These are phyloP conservation scores for Harpagifer antarcticus DNA, from an alignment of 2,797 vertebrate species.

Conservation along the genomic window DNA sequence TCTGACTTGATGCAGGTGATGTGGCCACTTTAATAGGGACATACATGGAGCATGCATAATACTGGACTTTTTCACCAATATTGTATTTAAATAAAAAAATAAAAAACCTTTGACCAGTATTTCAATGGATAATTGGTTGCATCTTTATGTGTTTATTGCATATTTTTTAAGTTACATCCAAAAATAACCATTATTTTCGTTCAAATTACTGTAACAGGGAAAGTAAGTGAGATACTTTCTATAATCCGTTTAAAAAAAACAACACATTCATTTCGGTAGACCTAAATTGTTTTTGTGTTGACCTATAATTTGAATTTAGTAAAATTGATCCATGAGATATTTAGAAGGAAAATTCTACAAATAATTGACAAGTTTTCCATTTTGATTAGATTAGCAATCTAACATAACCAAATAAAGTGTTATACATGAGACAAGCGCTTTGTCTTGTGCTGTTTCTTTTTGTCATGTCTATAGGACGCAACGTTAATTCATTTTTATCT, in stretches of 20 bases:
- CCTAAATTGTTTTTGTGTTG: conserved; percentile 17
- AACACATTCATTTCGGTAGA: background rate
- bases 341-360: conserved; percentile 21
- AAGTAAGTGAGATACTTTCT: background rate
- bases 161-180: background rate
- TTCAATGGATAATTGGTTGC: background rate
- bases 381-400: conserved; percentile 20
- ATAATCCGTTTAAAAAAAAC: background rate
- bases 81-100: background rate
- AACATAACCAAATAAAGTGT: conserved; percentile 44
- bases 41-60: background rate
- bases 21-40: background rate
- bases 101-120: background rate
- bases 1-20: conserved; percentile 19
- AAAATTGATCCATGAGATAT: conserved; percentile 23
- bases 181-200: background rate
- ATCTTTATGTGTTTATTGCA: background rate
- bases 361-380: conserved; percentile 21
- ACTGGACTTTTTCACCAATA: background rate
- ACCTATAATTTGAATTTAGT: conserved; percentile 19
- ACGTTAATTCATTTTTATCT: conserved; percentile 65
- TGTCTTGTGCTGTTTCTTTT: conserved; percentile 42
- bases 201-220: background rate
- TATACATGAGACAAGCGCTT: conserved; percentile 30
- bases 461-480: conserved; percentile 36